Conservation (phyloP, 2,888 invertebrate genomes). For the Drosophila differens region DNA sequence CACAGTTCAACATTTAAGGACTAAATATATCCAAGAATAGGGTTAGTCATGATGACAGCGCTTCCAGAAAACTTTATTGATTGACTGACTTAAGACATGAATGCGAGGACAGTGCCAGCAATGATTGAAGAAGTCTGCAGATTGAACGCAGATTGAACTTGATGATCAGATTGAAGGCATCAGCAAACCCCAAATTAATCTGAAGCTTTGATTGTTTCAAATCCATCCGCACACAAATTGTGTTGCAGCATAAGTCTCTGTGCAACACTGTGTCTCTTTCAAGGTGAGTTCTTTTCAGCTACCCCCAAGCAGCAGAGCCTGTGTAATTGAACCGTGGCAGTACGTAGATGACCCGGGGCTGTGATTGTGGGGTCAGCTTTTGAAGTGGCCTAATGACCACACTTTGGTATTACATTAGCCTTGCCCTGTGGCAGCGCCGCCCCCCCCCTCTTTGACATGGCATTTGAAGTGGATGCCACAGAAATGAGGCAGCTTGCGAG, state of each 20-base stretch:
- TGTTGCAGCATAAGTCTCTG: not conserved
- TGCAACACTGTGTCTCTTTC: constrained; percentile 8
- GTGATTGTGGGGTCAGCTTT: constrained; percentile 45
- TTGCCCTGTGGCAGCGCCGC: constrained; percentile 20
- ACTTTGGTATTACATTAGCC: constrained; percentile 47
- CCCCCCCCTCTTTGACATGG: constrained; percentile 24
- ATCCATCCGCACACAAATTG: not conserved
- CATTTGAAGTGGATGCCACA: constrained; percentile 59
- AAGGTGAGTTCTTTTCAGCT: constrained; percentile 16
- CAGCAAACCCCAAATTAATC: not conserved
- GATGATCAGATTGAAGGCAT: not conserved
- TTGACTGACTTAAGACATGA: not conserved
- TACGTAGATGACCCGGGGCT: constrained; percentile 17
- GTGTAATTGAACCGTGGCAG: constrained; percentile 41
- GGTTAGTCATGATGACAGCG: not conserved
- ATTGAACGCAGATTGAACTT: not conserved
- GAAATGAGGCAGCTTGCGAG: constrained; percentile 25
- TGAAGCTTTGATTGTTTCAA: not conserved
- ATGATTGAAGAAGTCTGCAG: not conserved
- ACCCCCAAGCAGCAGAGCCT: constrained; percentile 4
- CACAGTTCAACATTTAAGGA: not conserved
- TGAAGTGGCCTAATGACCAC: constrained; percentile 57
- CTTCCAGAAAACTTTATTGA: not conserved
- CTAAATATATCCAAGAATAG: not conserved
- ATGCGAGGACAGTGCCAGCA: not conserved